Evolutionary conservation across 2,888 invertebrate genomes (phyloP), one percentile per base, ranked within the genome.

Genomic region (Allophyes oxyacanthae): DNA sequence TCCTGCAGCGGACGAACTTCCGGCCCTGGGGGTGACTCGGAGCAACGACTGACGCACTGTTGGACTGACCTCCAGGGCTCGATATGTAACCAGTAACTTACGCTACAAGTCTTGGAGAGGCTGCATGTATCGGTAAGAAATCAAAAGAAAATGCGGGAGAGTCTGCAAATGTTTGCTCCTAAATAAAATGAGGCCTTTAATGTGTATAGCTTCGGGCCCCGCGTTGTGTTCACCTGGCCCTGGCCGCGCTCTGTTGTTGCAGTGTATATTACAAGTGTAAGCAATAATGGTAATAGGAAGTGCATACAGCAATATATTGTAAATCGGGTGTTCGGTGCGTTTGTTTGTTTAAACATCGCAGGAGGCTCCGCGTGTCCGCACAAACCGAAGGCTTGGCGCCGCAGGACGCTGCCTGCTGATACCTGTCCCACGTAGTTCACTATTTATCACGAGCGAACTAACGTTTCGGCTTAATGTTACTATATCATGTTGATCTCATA

Each of bases 231-330:
- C 14, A 37, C n/a, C 8, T 2, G 37, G 15, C 15, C 14, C 20
- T 14, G 26, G 54, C 59, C 55, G 55, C 53, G 52, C 57, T 64
- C 63, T 76, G 70, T 72, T 75, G 75, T 79, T 75, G 68, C 78
- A 57, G 55, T 73, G 68, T 75, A 65, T 72, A 63, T 62, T 74
- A 74, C 58, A 74, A 49, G 9, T 70, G 61, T 79, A 76, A 79
- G 78, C 77, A 75, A 79, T 79, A 78, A 75, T 55, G 50, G 52
- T 63, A 50, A 61, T 13, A 15, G 14, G 30, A 52, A 56, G 65
- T 63, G 66, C 13, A 11, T 6, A 7, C 30, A n/a, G n/a, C 5
- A n/a, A 11, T n/a, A 8, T 8, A 28, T 6, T 28, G 7, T 28
- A 28, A 8, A 28, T 28, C 25, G 11, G 6, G 6, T 34, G 34